phyloP scores from a whole-genome alignment of 2,797 vertebrate species.

The Apodemus agrarius region DNA sequence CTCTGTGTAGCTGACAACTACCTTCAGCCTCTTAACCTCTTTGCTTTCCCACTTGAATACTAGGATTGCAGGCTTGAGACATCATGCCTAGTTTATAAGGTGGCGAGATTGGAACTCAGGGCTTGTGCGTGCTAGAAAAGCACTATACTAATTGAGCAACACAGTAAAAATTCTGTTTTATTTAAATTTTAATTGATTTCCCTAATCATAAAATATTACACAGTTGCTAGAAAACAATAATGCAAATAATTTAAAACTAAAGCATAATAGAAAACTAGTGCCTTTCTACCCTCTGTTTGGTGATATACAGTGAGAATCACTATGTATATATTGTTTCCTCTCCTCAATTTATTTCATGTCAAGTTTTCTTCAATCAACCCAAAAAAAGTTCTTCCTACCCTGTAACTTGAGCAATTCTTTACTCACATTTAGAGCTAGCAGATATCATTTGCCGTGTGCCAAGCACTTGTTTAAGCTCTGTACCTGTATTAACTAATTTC shows the following conservation, averaged over 20 bases:
- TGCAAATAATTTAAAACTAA: conserved; percentile 38
- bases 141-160: not conserved
- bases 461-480: not conserved
- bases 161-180: not conserved
- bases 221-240: not conserved
- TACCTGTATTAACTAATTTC: not conserved
- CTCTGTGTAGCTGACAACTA: not conserved
- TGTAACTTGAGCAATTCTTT: not conserved
- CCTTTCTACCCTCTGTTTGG: not conserved
- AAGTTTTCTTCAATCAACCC: not conserved
- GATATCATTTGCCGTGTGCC: not conserved
- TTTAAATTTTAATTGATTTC: not conserved
- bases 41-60: not conserved
- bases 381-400: not conserved
- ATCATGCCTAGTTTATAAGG: no score
- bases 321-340: not conserved
- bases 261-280: not conserved
- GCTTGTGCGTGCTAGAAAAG: not conserved
- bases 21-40: not conserved
- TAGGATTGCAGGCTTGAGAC: not conserved
- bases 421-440: conserved; percentile 19
- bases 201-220: conserved; percentile 34
- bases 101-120: not conserved
- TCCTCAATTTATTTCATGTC: not conserved
- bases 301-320: not conserved